A percentile compares a stretch with the other conserved stretches of the same genome.
These are phyloP conservation scores for Plecotus auritus DNA, from an alignment of 2,113 vertebrate species.

Conservation along the genomic window DNA sequence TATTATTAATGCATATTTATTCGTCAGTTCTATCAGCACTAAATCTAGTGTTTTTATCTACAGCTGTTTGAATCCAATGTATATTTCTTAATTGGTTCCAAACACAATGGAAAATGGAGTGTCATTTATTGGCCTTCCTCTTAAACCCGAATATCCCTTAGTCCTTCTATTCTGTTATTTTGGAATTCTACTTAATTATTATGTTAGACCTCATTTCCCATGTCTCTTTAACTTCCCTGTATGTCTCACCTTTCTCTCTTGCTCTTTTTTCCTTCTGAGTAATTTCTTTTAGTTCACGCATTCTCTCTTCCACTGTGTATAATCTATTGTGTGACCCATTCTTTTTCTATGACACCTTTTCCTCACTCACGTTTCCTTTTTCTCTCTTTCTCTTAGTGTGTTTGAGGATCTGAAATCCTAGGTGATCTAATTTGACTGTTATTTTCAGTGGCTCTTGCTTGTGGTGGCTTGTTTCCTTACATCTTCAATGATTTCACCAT, in stretches of 20 bases:
- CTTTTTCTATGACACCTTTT: not conserved
- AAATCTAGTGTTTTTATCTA: not conserved
- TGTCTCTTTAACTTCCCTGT: not conserved
- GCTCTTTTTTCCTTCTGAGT: not conserved
- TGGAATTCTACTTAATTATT: not conserved
- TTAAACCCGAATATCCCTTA: not conserved
- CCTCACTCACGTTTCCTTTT: not conserved
- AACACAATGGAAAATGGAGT: not conserved
- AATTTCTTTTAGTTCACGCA: not conserved
- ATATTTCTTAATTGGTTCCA: not conserved
- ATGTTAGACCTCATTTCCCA: not conserved
- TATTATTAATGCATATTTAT: not conserved
- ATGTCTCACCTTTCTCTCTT: not conserved
- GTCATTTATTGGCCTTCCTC: not conserved
- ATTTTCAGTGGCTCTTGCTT: not conserved
- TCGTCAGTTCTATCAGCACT: not conserved
- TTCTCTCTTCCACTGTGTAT: not conserved
- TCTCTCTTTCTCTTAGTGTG: not conserved
- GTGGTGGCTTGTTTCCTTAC: not conserved
- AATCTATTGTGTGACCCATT: not conserved
- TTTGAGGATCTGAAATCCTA: not conserved
- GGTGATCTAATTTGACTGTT: not conserved
- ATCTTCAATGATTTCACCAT: not conserved
- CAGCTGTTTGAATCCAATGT: not conserved
- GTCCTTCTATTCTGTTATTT: not conserved